Conservation (phyloP, 64 coral and sea anemone species). For the Exaiptasia diaphana region DNA sequence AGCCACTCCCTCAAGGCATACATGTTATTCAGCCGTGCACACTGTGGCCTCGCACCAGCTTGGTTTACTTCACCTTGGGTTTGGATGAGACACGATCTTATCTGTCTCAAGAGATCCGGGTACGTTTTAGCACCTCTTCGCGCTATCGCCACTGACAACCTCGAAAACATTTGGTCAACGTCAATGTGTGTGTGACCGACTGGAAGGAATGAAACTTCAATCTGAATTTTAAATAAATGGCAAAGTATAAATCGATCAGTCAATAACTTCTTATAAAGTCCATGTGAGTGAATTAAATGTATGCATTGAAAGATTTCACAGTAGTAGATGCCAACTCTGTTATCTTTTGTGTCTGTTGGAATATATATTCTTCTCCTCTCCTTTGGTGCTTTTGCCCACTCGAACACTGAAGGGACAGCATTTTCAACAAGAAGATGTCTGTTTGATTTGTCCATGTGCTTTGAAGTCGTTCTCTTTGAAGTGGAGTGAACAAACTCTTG, state of each 20-base stretch:
- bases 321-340: no score
- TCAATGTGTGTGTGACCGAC: slow-evolving; percentile 61
- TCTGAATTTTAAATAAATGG: slow-evolving; percentile 24
- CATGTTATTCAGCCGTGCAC: slow-evolving; percentile 1
- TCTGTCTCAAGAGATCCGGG: background rate
- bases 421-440: slow-evolving; percentile 31
- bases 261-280: no score
- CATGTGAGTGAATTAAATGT: no score
- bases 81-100: slow-evolving; percentile 33
- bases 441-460: slow-evolving; percentile 33
- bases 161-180: slow-evolving; percentile 45
- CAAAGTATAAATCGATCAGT: no score
- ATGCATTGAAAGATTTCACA: no score
- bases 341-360: slow-evolving; percentile 15
- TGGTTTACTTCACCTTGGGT: slow-evolving; percentile 27
- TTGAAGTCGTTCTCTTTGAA: slow-evolving; percentile 44
- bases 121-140: slow-evolving; percentile 18
- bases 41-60: slow-evolving; percentile 24
- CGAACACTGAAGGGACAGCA: slow-evolving; percentile 35
- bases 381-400: slow-evolving; percentile 37
- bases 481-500: slow-evolving; percentile 40
- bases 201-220: slow-evolving; percentile 55
- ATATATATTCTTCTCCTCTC: slow-evolving; percentile 24
- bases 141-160: slow-evolving; percentile 26
- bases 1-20: slow-evolving; percentile 40